Evolutionary conservation across 2,113 vertebrate species (phyloP), one percentile per base, ranked within the genome.

Genomic region (Probosciger aterrimus): DNA sequence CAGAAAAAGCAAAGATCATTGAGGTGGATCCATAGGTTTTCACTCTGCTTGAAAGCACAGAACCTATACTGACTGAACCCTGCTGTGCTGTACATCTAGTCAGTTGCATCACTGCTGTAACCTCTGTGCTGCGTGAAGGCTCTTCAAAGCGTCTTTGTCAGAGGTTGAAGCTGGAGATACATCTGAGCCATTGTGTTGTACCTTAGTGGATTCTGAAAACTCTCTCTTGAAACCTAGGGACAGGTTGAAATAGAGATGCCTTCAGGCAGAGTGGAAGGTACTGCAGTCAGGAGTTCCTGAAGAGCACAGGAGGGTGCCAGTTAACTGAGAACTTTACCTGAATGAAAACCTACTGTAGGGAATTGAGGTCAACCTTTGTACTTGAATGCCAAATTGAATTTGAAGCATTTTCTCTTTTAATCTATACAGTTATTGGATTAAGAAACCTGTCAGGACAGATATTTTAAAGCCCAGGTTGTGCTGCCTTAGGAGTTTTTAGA

Each of bases 391-490:
- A 55, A 46, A 44, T 83, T 63, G 39, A 86, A 65, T 94, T 82
- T 78, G 81, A 89, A 94, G 41, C 57, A 18, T 94, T 86, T 95
- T 91, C 82, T 78, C 25, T 85, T 44, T 62, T 96, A 91, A 92
- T 84, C 88, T 88, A 0, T 82, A 41, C 49, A 50, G 43, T 94
- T 96, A 82, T 2, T 95, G 88, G 91, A 94, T 96, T 96, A 96
- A 96, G 74, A 57, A 89, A 55, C 70, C 70, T 92, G 67, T 89
- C 63, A 28, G 77, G 30, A 30, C 74, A 81, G 30, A 35, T 77
- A 70, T 39, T 79, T 80, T 39, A 67, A 89, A 93, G n/a, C 41
- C 18, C 47, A 30, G 22, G 16, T 76, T 78, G 8, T 86, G 69
- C 77, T 86, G 35, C 77, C 31, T 64, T 60, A 30, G 75, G 83